Conservation (phyloP, 2,888 invertebrate genomes). For the Zhengitettix transpicula region DNA sequence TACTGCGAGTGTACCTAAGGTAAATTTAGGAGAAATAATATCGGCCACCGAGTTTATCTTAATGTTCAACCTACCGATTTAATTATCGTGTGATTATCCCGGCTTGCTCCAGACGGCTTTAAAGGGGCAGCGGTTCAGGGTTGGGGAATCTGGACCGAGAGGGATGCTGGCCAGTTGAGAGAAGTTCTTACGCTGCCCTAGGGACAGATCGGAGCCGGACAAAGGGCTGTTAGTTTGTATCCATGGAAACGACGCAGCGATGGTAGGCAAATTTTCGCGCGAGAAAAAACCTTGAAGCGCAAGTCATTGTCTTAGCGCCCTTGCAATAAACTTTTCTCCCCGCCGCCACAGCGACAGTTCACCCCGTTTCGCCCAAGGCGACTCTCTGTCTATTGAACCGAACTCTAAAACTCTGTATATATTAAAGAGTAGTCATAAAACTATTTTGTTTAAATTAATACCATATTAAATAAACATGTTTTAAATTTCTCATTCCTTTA, state of each 20-base stretch:
- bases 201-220: slow-evolving; percentile 9
- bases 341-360: too few relatives aligned
- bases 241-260: slow-evolving; percentile 2
- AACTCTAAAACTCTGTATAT: too few relatives aligned
- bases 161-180: slow-evolving; percentile 6
- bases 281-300: too few relatives aligned
- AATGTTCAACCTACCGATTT: slow-evolving; percentile 12
- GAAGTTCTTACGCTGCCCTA: slow-evolving; percentile 11
- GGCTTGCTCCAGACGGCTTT: not conserved
- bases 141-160: slow-evolving; percentile 4
- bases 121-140: not conserved
- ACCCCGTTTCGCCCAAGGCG: too few relatives aligned
- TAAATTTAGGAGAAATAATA: slow-evolving; percentile 7
- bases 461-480: too few relatives aligned
- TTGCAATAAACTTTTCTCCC: too few relatives aligned
- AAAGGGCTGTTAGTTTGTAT: slow-evolving; percentile 12
- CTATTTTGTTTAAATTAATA: too few relatives aligned
- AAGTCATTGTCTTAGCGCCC: too few relatives aligned
- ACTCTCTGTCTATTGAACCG: too few relatives aligned
- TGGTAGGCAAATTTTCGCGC: too few relatives aligned
- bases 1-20: slow-evolving; percentile 5
- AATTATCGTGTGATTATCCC: slow-evolving; percentile 13
- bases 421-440: too few relatives aligned
- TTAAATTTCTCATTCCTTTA: too few relatives aligned
- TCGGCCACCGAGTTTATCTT: slow-evolving; percentile 7